phyloP scores from a whole-genome alignment of 2,797 vertebrate genomes.

The Hyperoplus immaculatus region DNA sequence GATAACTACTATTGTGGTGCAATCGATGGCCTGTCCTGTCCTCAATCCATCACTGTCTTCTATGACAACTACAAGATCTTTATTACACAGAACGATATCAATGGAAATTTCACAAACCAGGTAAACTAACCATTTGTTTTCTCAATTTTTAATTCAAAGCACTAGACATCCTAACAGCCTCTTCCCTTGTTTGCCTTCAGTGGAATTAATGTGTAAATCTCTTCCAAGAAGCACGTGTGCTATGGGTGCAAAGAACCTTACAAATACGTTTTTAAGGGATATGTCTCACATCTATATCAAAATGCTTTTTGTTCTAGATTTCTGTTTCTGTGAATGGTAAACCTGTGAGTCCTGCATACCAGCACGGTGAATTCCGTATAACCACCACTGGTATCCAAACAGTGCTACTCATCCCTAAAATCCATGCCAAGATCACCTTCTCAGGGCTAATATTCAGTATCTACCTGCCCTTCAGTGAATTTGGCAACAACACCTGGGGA shows the following conservation, averaged over 20 bases:
- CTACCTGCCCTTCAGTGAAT: slow-evolving; percentile 82
- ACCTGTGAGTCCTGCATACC: slow-evolving; percentile 82
- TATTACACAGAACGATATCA: slow-evolving; percentile 74
- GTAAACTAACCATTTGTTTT: slow-evolving; percentile 59
- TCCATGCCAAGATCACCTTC: slow-evolving; percentile 84
- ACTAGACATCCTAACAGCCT: background rate
- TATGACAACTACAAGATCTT: slow-evolving; percentile 87
- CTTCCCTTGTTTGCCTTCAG: background rate
- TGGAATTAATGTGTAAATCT: slow-evolving; percentile 12
- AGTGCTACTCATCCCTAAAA: slow-evolving; percentile 84
- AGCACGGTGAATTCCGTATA: slow-evolving; percentile 81
- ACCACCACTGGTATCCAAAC: slow-evolving; percentile 85
- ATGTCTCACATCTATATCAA: slow-evolving; percentile 1
- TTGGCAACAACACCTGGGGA: slow-evolving; percentile 90
- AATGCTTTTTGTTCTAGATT: slow-evolving; percentile 77
- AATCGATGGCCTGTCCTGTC: slow-evolving; percentile 67
- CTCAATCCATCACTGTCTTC: slow-evolving; percentile 85
- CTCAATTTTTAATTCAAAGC: background rate
- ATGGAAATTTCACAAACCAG: slow-evolving; percentile 64
- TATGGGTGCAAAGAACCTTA: background rate
- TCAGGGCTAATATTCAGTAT: slow-evolving; percentile 89
- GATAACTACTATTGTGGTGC: slow-evolving; percentile 87
- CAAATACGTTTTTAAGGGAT: background rate
- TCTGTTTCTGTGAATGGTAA: slow-evolving; percentile 80
- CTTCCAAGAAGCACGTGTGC: background rate